These are phyloP conservation scores for Catostylus mosaicus DNA, from an alignment of 30 jellyfish, hydroid and myxozoan species.

Conservation along the genomic window DNA sequence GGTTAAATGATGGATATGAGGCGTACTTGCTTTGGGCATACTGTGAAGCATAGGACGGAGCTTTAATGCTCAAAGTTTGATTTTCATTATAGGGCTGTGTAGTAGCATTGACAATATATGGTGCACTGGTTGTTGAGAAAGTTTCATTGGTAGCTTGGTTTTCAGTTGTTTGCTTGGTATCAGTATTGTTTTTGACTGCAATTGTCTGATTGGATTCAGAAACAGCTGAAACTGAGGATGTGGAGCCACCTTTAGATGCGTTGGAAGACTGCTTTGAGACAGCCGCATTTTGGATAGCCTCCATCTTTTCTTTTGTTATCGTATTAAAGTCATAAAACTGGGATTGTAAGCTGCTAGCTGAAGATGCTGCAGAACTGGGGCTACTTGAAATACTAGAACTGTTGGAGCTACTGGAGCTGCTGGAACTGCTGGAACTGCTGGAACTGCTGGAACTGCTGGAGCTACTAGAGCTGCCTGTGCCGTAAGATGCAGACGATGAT, in stretches of 20 bases:
- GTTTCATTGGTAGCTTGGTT: not conserved
- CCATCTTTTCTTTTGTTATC: conserved; percentile 36
- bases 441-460: not conserved
- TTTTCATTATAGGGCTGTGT: not conserved
- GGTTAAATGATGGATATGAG: not conserved
- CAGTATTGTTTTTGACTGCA: not conserved
- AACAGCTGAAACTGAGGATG: conserved; percentile 10
- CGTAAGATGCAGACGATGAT: too few species aligned
- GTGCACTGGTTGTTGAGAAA: not conserved
- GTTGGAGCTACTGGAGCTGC: not conserved
- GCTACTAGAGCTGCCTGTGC: too few species aligned
- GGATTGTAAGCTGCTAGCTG: not conserved
- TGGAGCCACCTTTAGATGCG: not conserved
- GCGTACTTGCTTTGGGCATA: not conserved
- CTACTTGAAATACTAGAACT: not conserved
- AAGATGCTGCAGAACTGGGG: not conserved
- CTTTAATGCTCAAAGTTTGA: not conserved
- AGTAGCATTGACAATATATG: not conserved
- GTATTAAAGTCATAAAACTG: conserved; percentile 18
- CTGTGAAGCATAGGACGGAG: not conserved
- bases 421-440: not conserved
- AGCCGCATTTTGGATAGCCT: conserved; percentile 30
- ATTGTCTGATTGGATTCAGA: not conserved
- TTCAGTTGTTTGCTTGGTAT: not conserved
- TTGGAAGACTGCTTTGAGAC: not conserved